Evolutionary conservation across 2,113 vertebrate genomes (phyloP), one percentile per base, ranked within the genome.

Genomic region (Anguilla rostrata): DNA sequence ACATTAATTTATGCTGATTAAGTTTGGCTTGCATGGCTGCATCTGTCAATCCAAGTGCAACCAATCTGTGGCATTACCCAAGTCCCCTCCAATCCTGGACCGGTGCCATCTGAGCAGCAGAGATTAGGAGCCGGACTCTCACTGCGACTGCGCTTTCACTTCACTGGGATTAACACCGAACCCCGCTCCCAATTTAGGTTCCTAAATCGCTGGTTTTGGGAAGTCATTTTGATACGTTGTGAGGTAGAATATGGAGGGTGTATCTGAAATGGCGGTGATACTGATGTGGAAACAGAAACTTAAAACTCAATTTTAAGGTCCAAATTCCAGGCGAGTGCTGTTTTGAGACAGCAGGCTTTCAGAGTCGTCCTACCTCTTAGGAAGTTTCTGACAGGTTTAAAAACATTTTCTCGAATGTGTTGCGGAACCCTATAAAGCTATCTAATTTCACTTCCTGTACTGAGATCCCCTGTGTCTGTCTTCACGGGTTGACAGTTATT

Each of bases 1-100:
- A 34, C 56, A 15, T 85, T 86, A 39, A 91, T 88, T 87, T 53
- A 22, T 43, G 53, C 53, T 85, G 88, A 90, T 90, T 90, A 85
- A 85, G 84, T 82, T 63, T 75, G 60, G 88, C 87, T 82, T 46
- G 18, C 43, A 12, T 86, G 86, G 80, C 9, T 22, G 29, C 34
- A n/a, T 60, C 56, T 82, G 53, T 85, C 71, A 49, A 85, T 81
- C 39, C 87, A 78, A 84, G 83, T 85, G 81, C n/a, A 75, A 85
- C 71, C 85, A 40, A 90, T 85, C 84, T 78, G 15, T n/a, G 16
- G n/a, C 3, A 49, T 71, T n/a, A 75, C n/a, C 2, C 5, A 75
- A 14, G 2, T 9, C 71, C 7, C 26, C 20, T 34, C n/a, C 71
- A 34, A 34, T 75, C 71, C 71, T 34, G 11, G 71, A 4, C n/a